Percentiles rank a stretch among this genome's conserved stretches.
phyloP scores from a whole-genome alignment of 2,113 vertebrate species.

The Leuciscus idus region DNA sequence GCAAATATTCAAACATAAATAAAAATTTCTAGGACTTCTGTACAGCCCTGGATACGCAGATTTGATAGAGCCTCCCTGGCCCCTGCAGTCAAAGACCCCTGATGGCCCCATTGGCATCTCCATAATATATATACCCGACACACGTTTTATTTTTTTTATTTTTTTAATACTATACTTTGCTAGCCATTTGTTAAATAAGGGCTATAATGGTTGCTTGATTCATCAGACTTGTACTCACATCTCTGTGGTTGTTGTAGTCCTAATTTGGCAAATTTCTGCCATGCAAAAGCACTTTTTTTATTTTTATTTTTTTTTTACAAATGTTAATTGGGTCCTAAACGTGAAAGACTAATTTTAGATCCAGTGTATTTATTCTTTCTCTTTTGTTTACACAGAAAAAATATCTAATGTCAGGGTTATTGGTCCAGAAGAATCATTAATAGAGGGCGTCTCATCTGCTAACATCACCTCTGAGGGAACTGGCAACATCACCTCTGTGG shows the following conservation, averaged over 20 bases:
- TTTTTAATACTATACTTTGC: not conserved
- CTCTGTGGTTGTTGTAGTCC: too few species aligned
- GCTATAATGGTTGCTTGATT: not conserved
- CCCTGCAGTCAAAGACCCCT: too few species aligned
- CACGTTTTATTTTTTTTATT: too few species aligned
- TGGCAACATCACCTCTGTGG: slow-evolving; percentile 27
- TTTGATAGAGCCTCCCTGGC: too few species aligned
- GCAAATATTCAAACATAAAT: not conserved
- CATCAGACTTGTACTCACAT: too few species aligned
- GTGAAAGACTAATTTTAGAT: not conserved
- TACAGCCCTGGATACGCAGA: too few species aligned
- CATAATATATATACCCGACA: too few species aligned
- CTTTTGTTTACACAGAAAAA: slow-evolving; percentile 35
- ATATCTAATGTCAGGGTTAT: slow-evolving; percentile 38
- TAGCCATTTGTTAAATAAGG: not conserved
- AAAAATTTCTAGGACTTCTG: not conserved
- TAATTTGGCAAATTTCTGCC: too few species aligned
- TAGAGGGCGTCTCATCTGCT: slow-evolving; percentile 36
- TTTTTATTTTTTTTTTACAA: not conserved
- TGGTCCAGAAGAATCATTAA: not conserved
- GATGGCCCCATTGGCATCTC: too few species aligned
- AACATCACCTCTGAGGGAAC: slow-evolving; percentile 49
- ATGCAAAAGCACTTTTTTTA: too few species aligned
- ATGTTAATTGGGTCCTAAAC: not conserved
- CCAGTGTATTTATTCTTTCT: not conserved